Percentiles rank a stretch among this genome's conserved stretches.
These are phyloP conservation scores for Ceyx cyanopectus DNA, from an alignment of 2,113 vertebrate genomes.

Conservation along the genomic window DNA sequence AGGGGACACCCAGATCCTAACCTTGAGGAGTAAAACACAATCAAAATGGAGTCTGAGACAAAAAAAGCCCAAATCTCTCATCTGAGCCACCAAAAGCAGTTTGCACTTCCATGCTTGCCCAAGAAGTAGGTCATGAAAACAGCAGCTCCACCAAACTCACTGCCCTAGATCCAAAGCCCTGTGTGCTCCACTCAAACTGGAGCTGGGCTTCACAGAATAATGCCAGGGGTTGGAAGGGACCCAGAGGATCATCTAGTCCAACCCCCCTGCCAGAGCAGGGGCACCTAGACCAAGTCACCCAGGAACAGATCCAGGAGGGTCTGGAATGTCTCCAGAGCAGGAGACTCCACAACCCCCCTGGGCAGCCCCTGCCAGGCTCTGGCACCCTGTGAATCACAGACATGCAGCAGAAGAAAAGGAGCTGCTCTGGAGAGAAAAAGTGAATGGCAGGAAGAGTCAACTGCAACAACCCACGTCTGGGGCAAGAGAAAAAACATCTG, in stretches of 20 bases:
- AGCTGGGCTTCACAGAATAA: neutral
- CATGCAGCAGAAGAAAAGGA: neutral
- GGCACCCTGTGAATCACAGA: neutral
- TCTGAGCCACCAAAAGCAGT: neutral
- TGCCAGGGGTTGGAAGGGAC: too few relatives aligned
- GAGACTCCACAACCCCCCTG: too few relatives aligned
- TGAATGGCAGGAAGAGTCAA: neutral
- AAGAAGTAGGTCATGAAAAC: conserved; percentile 2
- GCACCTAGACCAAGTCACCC: too few relatives aligned
- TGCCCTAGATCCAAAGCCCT: neutral
- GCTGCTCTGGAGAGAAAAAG: neutral
- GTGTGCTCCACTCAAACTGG: neutral
- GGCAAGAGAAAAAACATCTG: neutral
- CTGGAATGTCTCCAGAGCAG: too few relatives aligned
- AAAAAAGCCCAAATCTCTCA: neutral
- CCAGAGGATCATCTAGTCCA: too few relatives aligned
- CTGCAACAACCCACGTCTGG: neutral
- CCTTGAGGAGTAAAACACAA: neutral
- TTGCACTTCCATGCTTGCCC: neutral
- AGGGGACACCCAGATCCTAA: neutral
- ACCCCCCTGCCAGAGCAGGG: too few relatives aligned
- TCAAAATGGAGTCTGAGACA: neutral
- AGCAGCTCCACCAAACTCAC: neutral
- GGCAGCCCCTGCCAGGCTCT: too few relatives aligned
- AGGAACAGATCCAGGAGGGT: too few relatives aligned